Conservation (phyloP, 2,113 vertebrate species). For the Macrotis lagotis region DNA sequence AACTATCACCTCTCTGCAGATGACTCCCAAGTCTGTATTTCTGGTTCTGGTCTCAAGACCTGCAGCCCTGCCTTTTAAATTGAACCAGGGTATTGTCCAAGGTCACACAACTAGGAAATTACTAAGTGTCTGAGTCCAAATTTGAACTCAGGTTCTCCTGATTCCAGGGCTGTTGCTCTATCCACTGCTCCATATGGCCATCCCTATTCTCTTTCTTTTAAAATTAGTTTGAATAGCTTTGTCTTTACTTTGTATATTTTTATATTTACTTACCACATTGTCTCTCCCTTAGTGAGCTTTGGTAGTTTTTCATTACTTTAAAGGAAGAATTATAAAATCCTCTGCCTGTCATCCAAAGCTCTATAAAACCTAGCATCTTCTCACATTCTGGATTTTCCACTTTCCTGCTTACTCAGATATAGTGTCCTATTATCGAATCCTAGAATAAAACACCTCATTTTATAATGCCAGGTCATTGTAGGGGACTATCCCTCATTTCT, state of each 20-base stretch:
- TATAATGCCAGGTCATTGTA: background rate
- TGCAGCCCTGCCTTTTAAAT: background rate
- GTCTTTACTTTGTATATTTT: background rate
- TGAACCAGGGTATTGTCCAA: background rate
- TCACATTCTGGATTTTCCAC: background rate
- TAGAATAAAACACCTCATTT: background rate
- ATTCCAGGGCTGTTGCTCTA: too few species aligned
- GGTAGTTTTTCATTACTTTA: background rate
- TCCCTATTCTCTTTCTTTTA: background rate
- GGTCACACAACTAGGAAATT: too few species aligned
- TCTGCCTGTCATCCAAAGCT: background rate
- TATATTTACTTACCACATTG: background rate
- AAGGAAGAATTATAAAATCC: background rate
- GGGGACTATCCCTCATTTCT: background rate
- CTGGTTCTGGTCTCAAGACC: background rate
- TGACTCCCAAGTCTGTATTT: background rate
- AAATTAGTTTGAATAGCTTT: background rate
- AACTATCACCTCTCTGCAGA: background rate
- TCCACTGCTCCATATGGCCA: too few species aligned
- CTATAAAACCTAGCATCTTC: background rate
- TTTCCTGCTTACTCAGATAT: background rate
- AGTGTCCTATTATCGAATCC: background rate
- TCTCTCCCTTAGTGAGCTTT: background rate
- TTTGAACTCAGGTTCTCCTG: too few species aligned
- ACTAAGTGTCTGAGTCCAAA: too few species aligned